Base-by-base conservation (phyloP, 2,888 invertebrate species). In the Arrhopalites spinosus region DNA sequence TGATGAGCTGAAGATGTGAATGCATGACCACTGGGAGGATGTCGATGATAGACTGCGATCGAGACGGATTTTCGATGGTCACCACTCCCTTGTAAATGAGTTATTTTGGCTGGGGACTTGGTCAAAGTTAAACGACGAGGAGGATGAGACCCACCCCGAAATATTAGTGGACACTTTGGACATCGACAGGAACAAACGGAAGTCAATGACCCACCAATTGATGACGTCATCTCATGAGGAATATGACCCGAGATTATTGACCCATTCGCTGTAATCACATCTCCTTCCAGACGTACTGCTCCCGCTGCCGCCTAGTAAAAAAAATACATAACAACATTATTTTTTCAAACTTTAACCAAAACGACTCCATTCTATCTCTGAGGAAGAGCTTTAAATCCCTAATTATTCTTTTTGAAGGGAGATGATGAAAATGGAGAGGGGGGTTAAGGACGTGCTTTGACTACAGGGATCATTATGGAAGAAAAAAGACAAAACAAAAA, bases 251-350 rank as follows among this genome's bases (percentile, higher is more conserved):
- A 91, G 83, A 95, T 87, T 84, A 95, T 94, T 82, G 93, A 95
- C 77, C 50, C 15, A 84, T 95, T 95, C 63, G 95, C 94, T 77
- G 95, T 95, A 86, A 98, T 98, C 83, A 98, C 95, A 88, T 98
- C 98, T 78, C 98, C 97, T 85, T 98, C 97, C 79, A 98, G 87
- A 78, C 96, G 90, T 27, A 98, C 97, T 75, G 97, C 96, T 69
- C 95, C 96, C 85, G 95, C 94, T 81, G 96, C 93, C 77, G 97
- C 97, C 91, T 95, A 89, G 70, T 85, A 84, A 77, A 29, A 3
- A 17, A 64, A 29, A n/a, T 15, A 64, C 7, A 64, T n/a, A 64
- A 53, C 17, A n/a, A 3, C 15, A 61, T 23, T 63, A 29, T 29
- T 63, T 59, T 25, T 13, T 56, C 56, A n/a, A 56, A 56, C n/a